phyloP scores from a whole-genome alignment of 2,113 vertebrate species.

The Neotoma lepida region DNA sequence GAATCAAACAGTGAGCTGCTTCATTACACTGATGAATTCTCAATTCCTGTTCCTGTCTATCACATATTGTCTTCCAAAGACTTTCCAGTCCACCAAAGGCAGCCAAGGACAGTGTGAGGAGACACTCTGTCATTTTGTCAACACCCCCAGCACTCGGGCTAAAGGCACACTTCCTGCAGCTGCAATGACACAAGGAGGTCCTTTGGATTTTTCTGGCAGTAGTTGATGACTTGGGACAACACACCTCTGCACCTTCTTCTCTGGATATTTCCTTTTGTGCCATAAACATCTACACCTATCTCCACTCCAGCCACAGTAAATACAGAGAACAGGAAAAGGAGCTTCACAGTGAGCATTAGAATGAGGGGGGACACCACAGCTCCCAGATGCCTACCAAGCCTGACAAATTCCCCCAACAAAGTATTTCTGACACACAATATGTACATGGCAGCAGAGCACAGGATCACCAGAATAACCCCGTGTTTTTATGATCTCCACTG shows the following conservation, averaged over 20 bases:
- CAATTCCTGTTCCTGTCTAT: slow-evolving; percentile 1
- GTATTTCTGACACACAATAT: not conserved
- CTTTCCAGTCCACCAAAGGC: not conserved
- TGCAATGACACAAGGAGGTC: not conserved
- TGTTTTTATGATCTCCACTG: not conserved
- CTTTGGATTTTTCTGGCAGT: slow-evolving; percentile 9
- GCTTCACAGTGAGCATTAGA: not conserved
- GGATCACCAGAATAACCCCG: not conserved
- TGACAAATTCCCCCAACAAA: not conserved
- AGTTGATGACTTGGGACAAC: not conserved
- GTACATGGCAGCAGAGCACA: fast-evolving
- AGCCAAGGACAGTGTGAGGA: not conserved
- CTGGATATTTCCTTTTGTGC: not conserved
- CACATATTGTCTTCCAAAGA: not conserved
- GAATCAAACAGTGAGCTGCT: not conserved
- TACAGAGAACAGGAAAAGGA: not conserved
- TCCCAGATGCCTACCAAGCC: not conserved
- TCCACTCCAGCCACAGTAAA: not conserved
- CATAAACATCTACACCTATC: not conserved
- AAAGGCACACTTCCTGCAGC: slow-evolving; percentile 2
- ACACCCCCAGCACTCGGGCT: not conserved
- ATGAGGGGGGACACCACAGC: fast-evolving
- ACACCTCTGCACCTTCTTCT: not conserved
- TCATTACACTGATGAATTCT: not conserved
- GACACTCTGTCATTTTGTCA: not conserved